phyloP scores from a whole-genome alignment of 2,888 invertebrate genomes.

The Leucoma salicis region DNA sequence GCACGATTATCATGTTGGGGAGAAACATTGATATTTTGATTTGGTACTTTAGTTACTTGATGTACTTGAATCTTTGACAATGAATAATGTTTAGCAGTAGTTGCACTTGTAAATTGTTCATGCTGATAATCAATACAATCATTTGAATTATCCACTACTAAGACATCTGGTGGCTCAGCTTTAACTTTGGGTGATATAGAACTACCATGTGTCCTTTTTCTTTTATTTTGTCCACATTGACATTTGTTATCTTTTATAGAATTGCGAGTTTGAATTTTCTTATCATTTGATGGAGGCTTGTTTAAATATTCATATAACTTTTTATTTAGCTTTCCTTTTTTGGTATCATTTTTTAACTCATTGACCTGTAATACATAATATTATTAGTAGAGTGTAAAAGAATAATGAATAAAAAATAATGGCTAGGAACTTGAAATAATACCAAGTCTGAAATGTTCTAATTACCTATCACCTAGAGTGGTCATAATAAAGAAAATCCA shows the following conservation, averaged over 20 bases:
- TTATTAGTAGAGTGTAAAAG: neutral
- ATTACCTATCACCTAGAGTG: no score
- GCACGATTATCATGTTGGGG: conserved; percentile 27
- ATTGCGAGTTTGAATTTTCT: conserved; percentile 53
- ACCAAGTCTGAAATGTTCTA: no score
- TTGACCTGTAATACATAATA: conserved; percentile 46
- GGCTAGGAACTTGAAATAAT: no score
- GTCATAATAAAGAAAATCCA: no score
- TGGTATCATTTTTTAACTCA: conserved; percentile 62
- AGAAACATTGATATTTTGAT: conserved; percentile 17
- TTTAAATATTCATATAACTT: conserved; percentile 60
- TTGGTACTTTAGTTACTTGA: neutral
- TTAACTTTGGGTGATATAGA: conserved; percentile 28
- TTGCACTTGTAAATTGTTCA: conserved; percentile 34
- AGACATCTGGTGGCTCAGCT: conserved; percentile 9
- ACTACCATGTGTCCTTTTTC: conserved; percentile 37
- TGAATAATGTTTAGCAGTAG: conserved; percentile 6
- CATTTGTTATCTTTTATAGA: conserved; percentile 47
- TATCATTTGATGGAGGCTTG: conserved; percentile 56
- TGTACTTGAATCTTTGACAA: conserved; percentile 10
- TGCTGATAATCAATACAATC: conserved; percentile 15
- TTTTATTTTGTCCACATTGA: conserved; percentile 52
- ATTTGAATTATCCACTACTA: conserved; percentile 11
- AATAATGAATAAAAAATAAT: neutral
- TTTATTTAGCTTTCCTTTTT: conserved; percentile 57